Evolutionary conservation across 2,888 invertebrate genomes (phyloP), one percentile per base, ranked within the genome.

Genomic region (Drosophila phalerata): DNA sequence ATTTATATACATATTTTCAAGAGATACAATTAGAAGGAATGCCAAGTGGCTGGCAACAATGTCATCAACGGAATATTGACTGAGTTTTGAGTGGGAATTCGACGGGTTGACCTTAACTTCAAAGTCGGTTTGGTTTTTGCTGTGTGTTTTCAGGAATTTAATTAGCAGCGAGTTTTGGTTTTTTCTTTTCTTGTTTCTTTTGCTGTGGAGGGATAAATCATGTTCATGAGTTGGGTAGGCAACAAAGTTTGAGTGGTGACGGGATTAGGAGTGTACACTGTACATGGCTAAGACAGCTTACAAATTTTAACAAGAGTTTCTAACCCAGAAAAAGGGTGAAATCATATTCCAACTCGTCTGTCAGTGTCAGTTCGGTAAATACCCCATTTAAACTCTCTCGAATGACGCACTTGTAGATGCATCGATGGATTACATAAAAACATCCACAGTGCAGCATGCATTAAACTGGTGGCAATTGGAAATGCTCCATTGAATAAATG

Each of bases 1-100:
- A 85, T 85, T 87, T 85, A 69, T 77, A 68, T 57, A 78, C 77
- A 84, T 68, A 72, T 61, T 60, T 74, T 8, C 49, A 43, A 52
- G 19, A 65, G 61, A 60, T 62, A 70, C 61, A 70, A 66, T 74
- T 69, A 65, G 70, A 37, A 13, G 49, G 58, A 55, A 55, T 53
- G 47, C 22, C 42, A 63, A 58, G 32, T 52, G 34, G 19, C 56
- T 11, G 57, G n/a, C 49, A 58, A 75, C 64, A 63, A 34, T 70
- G 76, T 65, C 69, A 61, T 53, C 69, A 58, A 11, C 43, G 42
- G 19, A 37, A 53, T 60, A 57, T 68, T 53, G 70, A 73, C n/a
- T 47, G 43, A 17, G 15, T 38, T 52, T 30, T 22, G 25, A 48
- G 48, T 17, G 45, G 45, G 17, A 45, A 57, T 47, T 57, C 37